A percentile compares a stretch with the other conserved stretches of the same genome.
These are phyloP conservation scores for Ceuthmochares aereus DNA, from an alignment of 2,113 vertebrate genomes.

Conservation along the genomic window DNA sequence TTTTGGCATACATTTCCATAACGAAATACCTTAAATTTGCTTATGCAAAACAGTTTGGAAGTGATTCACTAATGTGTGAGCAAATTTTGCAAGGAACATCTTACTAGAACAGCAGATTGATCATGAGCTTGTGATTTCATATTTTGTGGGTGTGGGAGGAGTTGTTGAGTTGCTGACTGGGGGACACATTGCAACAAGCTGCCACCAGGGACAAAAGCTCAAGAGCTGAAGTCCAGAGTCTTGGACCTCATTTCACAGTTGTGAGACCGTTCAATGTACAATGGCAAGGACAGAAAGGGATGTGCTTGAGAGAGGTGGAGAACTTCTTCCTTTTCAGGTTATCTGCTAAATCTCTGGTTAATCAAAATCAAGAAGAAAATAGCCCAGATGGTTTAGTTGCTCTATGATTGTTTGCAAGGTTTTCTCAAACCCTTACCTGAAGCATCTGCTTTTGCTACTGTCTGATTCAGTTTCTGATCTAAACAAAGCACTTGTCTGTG, in stretches of 20 bases:
- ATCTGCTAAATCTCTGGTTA: neutral
- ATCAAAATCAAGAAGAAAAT: neutral
- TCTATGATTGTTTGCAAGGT: neutral
- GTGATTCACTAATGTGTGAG: neutral
- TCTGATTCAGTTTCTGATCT: neutral
- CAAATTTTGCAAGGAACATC: neutral
- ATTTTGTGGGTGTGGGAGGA: neutral
- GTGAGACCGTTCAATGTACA: rapidly evolving
- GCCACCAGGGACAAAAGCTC: neutral
- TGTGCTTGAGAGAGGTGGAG: neutral
- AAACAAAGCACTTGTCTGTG: neutral
- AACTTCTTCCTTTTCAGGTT: neutral
- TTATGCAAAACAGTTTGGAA: neutral
- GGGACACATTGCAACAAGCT: neutral
- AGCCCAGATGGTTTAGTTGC: neutral
- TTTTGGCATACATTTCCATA: constrained; percentile 12
- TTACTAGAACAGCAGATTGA: neutral
- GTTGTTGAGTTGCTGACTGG: neutral
- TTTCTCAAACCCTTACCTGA: neutral
- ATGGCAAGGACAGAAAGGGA: neutral
- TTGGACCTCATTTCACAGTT: neutral
- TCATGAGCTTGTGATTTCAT: neutral
- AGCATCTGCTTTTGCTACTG: neutral
- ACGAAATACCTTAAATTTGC: constrained; percentile 1
- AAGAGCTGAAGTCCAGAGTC: neutral